A percentile compares a stretch with the other conserved stretches of the same genome.
Evolutionary conservation across 2,113 vertebrate species (phyloP).

Genomic region (Corydoras maculifer): DNA sequence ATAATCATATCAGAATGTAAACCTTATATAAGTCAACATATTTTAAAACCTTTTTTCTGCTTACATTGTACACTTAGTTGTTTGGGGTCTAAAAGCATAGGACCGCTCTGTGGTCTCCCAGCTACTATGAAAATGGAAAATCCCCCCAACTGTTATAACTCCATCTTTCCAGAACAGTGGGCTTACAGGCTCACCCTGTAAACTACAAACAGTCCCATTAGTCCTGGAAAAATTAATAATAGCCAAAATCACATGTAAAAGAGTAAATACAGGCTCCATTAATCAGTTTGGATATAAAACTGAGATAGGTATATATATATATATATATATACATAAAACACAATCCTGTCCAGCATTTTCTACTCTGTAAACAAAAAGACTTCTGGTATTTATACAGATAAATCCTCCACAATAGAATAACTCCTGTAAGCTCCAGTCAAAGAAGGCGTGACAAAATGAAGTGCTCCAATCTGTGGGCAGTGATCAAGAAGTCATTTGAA

Average conservation of each 20-base stretch:
- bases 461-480: background rate
- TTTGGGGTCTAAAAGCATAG: conserved; percentile 6
- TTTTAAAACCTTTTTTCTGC: background rate
- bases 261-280: conserved; percentile 15
- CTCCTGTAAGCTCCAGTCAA: background rate
- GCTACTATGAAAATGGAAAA: conserved; percentile 21
- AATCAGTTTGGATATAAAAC: background rate
- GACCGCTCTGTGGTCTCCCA: conserved; percentile 18
- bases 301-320: too few relatives aligned
- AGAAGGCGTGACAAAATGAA: background rate
- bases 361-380: background rate
- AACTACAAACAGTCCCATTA: conserved; percentile 18
- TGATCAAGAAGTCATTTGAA: too few relatives aligned
- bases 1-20: background rate
- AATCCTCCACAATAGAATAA: conserved; percentile 3
- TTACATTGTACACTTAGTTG: conserved; percentile 20
- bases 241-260: conserved; percentile 11
- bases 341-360: background rate
- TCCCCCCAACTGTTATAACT: conserved; percentile 23
- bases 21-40: too few relatives aligned
- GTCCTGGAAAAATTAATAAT: conserved; percentile 15
- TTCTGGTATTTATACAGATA: background rate
- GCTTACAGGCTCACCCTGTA: conserved; percentile 16
- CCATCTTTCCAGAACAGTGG: conserved; percentile 22
- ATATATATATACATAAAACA: too few relatives aligned